Evolutionary conservation across 2,888 invertebrate species (phyloP), one percentile per base, ranked within the genome.

Genomic region (Penaeus monodon): DNA sequence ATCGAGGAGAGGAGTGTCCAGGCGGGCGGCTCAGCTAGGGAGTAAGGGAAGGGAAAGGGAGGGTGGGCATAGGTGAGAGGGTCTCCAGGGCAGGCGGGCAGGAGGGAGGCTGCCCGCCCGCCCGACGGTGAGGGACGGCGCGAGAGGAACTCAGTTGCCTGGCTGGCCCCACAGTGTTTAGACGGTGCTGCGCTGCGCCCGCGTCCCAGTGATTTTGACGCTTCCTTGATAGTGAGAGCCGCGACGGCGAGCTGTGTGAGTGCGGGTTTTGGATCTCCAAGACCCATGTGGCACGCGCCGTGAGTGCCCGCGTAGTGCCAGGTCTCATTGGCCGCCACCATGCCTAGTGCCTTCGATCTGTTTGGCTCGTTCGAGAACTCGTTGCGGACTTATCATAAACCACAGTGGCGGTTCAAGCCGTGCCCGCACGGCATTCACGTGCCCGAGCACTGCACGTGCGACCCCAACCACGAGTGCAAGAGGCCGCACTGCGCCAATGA

Each of bases 401-500:
- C 85, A 57, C 84, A 84, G 65, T 80, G 79, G 65, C 77, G 82
- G n/a, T 33, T 64, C 79, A 78, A 79, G n/a, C 79, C 80, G 74
- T 89, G 89, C 64, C 89, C 89, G 24, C 82, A 89, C 64, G 89
- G 89, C 33, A 76, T 89, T 17, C 89, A 89, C 80, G 70, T 81
- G 33, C 86, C 88, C 57, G 85, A 84, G 63, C 82, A 84, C 80
- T 89, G 89, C 79, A 85, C 84, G 64, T 88, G 89, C 65, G 89
- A 88, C 44, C 76, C 73, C 29, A 65, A 80, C 82, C 88, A 86
- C 29, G 89, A 89, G 70, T 89, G 89, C 70, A 84, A 85, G 66
- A 68, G 86, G 65, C 89, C 89, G 14, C 89, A 89, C 82, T 89
- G 89, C 33, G 85, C 89, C 81, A 89, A 89, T 66, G 89, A 89